Evolutionary conservation across 2,888 invertebrate genomes (phyloP).

Genomic region (Ditylenchus weischeri): DNA sequence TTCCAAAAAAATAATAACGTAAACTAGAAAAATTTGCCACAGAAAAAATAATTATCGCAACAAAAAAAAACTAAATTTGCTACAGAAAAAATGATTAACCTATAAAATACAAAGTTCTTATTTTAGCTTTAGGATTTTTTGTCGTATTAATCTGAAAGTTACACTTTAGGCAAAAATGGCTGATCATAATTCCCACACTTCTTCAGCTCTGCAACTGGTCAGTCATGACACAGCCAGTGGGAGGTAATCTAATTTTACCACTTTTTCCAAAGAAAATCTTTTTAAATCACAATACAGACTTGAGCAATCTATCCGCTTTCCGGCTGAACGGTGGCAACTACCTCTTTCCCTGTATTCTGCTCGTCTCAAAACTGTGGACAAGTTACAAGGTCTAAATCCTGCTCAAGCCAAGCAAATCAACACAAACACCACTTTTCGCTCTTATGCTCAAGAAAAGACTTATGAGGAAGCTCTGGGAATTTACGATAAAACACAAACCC

Average conservation of each 20-base stretch:
- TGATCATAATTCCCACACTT: too few relatives aligned
- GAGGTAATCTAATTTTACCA: not conserved
- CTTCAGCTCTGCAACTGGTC: not conserved
- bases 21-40: too few relatives aligned
- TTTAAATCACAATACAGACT: not conserved
- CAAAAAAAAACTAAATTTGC: too few relatives aligned
- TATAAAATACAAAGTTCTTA: too few relatives aligned
- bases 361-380: slow-evolving; percentile 5
- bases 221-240: slow-evolving; percentile 10
- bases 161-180: too few relatives aligned
- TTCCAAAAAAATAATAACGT: too few relatives aligned
- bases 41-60: too few relatives aligned
- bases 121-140: too few relatives aligned
- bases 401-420: too few relatives aligned
- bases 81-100: too few relatives aligned
- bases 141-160: too few relatives aligned
- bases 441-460: not conserved
- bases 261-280: not conserved
- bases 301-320: slow-evolving; percentile 33
- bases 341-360: slow-evolving; percentile 37
- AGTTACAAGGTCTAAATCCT: not conserved
- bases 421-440: too few relatives aligned
- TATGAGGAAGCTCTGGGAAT: not conserved
- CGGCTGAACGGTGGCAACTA: slow-evolving; percentile 51
- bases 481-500: not conserved